These are phyloP conservation scores for Mayetiola destructor DNA, from an alignment of 2,888 invertebrate species.

Conservation along the genomic window DNA sequence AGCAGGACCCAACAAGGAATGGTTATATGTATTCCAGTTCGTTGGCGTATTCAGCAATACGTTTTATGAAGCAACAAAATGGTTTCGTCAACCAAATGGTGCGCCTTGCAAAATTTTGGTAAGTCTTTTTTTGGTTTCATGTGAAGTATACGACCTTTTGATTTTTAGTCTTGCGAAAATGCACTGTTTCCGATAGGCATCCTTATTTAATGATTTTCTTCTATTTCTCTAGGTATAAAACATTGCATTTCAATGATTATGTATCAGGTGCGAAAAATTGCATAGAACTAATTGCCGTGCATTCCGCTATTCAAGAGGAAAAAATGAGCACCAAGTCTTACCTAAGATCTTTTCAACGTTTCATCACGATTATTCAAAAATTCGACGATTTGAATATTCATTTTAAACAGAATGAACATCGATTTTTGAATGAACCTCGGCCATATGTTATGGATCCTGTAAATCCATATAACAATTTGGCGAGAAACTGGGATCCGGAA, in stretches of 20 bases:
- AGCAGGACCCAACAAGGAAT: neutral
- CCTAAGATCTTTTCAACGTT: constrained; percentile 1
- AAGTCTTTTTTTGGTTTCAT: neutral
- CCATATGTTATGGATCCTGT: constrained; percentile 9
- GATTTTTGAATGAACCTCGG: neutral
- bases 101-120: constrained; percentile 8
- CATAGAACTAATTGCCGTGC: constrained; percentile 4
- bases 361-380: neutral
- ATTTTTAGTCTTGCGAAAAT: neutral
- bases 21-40: constrained; percentile 9
- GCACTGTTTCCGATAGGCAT: no score
- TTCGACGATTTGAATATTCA: constrained; percentile 4
- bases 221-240: neutral
- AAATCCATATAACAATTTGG: constrained; percentile 11
- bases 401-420: neutral
- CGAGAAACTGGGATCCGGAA: neutral
- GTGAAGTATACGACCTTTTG: neutral
- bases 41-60: neutral
- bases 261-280: neutral
- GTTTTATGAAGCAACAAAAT: constrained; percentile 5
- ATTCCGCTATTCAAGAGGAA: neutral
- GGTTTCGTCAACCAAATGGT: constrained; percentile 4
- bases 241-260: constrained; percentile 1
- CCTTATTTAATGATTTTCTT: neutral
- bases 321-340: neutral